A percentile compares a stretch with the other conserved stretches of the same genome.
phyloP scores from a whole-genome alignment of 2,113 vertebrate genomes.

The Azemiops feae region DNA sequence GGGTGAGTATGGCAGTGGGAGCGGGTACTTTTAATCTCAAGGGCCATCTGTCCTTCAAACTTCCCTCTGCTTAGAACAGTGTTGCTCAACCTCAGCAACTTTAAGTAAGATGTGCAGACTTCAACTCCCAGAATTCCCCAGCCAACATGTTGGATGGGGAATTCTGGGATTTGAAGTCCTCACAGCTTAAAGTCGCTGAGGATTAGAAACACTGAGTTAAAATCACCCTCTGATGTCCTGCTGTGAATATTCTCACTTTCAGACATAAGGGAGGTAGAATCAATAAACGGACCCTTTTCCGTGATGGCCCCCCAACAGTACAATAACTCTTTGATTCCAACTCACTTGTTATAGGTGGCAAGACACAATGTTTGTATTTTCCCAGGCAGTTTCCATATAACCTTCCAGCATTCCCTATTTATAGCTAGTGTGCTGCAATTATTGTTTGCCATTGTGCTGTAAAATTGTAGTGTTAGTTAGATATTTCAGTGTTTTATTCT shows the following conservation, averaged over 20 bases:
- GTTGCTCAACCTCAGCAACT: not conserved
- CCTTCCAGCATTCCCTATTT: not conserved
- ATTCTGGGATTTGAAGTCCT: not conserved
- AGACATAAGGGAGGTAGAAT: not conserved
- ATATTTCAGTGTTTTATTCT: not conserved
- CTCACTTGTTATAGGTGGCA: not conserved
- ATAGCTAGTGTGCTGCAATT: not conserved
- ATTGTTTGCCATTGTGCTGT: not conserved
- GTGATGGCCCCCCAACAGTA: not conserved
- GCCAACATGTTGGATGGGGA: not conserved
- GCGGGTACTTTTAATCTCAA: not conserved
- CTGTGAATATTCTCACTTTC: no score
- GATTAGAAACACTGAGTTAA: not conserved
- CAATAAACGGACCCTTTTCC: not conserved
- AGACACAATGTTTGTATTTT: not conserved
- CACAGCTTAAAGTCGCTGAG: not conserved
- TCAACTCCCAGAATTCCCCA: not conserved
- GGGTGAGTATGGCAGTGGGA: not conserved
- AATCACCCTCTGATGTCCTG: not conserved
- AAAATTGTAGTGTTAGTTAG: not conserved
- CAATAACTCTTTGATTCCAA: not conserved
- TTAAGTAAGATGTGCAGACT: not conserved
- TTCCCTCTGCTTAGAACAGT: not conserved
- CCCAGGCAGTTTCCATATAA: not conserved
- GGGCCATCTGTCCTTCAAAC: not conserved